Base-by-base conservation (phyloP, 1,140 invertebrate genomes). In the Adoxophyes honmai region DNA sequence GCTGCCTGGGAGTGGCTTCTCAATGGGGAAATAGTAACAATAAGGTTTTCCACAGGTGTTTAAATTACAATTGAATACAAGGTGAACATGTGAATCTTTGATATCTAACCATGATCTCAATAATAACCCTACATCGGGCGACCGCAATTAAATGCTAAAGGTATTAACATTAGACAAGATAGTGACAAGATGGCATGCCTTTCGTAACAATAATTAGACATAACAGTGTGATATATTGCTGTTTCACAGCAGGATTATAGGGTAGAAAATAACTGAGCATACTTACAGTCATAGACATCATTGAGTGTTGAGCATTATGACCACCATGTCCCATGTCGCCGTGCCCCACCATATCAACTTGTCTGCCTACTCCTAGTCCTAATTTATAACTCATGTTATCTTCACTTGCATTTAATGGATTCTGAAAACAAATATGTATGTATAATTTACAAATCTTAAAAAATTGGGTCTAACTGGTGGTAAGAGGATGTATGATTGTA, bases 241-340 rank as follows among this genome's bases (percentile, higher is more conserved):
- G 21, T 28, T 28, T 28, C 21, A 28, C 21, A 6, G 6, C 21
- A 3, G 2, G 2, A 28, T 28, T n/a, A n/a, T n/a, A n/a, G n/a
- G n/a, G n/a, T n/a, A n/a, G n/a, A n/a, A 13, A 4, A 16, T 8
- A 34, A 34, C 11, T 36, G 2, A 15, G 15, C 33, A 51, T 48
- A 59, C 58, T 54, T 60, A 64, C 58, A 38, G 67, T 72, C 69
- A 75, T 75, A 8, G 62, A 62, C 69, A 75, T 70, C 53, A 39
- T 60, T 36, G 16, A 28, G 48, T 42, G 18, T 11, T n/a, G 18
- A 5, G 42, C 11, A 48, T n/a, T 44, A 52, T 68, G 63, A 7
- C 38, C 42, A 9, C 36, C 48, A 44, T 66, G 58, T 21, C 38
- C 33, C 8, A 62, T 62, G 10, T 33, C 34, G 6, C 35, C 34